phyloP scores from a whole-genome alignment of 1,140 invertebrate species.

The Pseudomyrmex cubaensis region DNA sequence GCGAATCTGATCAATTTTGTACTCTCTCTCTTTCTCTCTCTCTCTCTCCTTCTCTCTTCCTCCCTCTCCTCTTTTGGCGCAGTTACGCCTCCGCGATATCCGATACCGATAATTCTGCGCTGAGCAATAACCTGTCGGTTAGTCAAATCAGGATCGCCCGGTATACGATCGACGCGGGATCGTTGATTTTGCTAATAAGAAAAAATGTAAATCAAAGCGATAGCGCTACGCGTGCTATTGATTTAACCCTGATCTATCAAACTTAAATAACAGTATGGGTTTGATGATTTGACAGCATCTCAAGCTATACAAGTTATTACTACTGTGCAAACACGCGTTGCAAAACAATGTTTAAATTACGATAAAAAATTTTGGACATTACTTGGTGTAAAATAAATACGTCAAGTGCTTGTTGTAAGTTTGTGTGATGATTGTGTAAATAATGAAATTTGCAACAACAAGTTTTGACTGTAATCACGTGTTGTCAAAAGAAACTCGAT shows the following conservation, averaged over 20 bases:
- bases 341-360: too few relatives aligned
- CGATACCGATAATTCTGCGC: constrained; percentile 51
- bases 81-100: constrained; percentile 27
- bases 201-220: constrained; percentile 30
- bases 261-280: too few relatives aligned
- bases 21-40: not conserved
- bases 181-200: constrained; percentile 45
- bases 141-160: constrained; percentile 51
- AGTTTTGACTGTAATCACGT: not conserved
- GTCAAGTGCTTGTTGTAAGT: too few relatives aligned
- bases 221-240: not conserved
- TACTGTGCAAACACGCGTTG: too few relatives aligned
- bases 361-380: too few relatives aligned
- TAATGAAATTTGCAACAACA: not conserved
- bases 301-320: too few relatives aligned
- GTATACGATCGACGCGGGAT: constrained; percentile 36
- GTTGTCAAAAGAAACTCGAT: not conserved
- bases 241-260: too few relatives aligned
- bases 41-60: not conserved
- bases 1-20: constrained; percentile 50
- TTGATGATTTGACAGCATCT: too few relatives aligned
- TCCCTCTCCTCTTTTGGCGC: too few relatives aligned
- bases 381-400: too few relatives aligned
- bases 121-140: constrained; percentile 52
- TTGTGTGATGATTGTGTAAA: not conserved